These are phyloP conservation scores for Urocyon cinereoargenteus DNA, from an alignment of 2,797 vertebrate species.

Conservation along the genomic window DNA sequence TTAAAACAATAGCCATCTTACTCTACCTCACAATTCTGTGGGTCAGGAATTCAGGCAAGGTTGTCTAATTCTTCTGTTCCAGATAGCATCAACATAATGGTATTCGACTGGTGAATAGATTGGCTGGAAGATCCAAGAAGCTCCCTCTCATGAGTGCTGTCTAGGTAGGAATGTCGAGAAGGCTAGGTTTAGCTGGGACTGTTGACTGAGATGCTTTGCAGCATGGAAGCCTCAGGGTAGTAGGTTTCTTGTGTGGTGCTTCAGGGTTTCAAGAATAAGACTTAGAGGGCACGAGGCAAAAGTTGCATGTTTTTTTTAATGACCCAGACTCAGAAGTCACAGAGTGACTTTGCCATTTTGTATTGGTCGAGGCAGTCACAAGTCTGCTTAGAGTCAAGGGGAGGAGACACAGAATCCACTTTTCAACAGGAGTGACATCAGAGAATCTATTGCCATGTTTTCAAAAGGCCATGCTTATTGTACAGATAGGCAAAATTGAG, in stretches of 20 bases:
- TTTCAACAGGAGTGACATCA: neutral
- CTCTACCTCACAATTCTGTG: neutral
- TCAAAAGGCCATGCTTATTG: neutral
- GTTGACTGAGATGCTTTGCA: neutral
- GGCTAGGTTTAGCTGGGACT: neutral
- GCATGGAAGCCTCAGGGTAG: neutral
- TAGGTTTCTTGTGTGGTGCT: neutral
- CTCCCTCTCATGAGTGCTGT: neutral
- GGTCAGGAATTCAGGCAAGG: neutral
- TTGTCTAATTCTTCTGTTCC: neutral
- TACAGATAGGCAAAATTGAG: neutral
- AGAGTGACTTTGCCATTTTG: neutral
- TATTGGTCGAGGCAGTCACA: neutral
- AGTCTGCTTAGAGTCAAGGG: neutral
- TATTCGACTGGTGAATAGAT: too few relatives aligned
- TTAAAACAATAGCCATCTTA: neutral
- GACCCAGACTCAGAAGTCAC: neutral
- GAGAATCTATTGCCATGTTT: neutral
- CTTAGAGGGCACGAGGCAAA: neutral
- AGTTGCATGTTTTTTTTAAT: neutral
- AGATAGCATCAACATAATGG: neutral
- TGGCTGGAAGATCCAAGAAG: neutral
- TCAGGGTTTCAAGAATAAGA: neutral
- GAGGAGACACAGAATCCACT: neutral
- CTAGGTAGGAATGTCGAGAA: neutral